Evolutionary conservation across 1,140 invertebrate genomes (phyloP).

Genomic region (Oedothorax gibbosus): DNA sequence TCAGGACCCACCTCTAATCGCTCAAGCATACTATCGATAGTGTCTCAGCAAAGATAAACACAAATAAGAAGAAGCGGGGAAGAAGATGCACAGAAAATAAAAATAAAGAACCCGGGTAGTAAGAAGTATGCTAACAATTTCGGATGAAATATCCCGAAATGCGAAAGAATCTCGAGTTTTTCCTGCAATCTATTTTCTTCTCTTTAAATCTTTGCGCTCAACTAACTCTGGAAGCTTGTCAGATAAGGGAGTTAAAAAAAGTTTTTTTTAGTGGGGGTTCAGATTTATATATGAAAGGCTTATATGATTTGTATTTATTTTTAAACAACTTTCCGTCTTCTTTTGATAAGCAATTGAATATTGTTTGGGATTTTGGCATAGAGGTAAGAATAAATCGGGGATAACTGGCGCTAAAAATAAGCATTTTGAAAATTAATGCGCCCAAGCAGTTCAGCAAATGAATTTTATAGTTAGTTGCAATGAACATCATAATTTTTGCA

Average conservation of each 20-base stretch:
- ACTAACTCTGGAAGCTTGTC: constrained; percentile 24
- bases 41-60: constrained; percentile 6
- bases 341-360: constrained; percentile 26
- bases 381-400: too few relatives aligned
- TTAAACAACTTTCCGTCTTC: not conserved
- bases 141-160: constrained; percentile 22
- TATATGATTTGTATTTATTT: constrained; percentile 28
- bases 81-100: constrained; percentile 16
- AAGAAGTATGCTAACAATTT: constrained; percentile 37
- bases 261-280: not conserved
- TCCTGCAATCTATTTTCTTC: constrained; percentile 37
- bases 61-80: not conserved
- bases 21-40: constrained; percentile 21
- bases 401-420: too few relatives aligned
- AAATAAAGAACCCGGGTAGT: not conserved
- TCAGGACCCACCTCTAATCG: constrained; percentile 11
- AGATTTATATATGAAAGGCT: constrained; percentile 4
- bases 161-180: constrained; percentile 24
- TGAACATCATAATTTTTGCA: too few relatives aligned
- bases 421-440: too few relatives aligned
- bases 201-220: constrained; percentile 39
- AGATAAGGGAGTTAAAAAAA: constrained; percentile 20
- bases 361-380: not conserved
- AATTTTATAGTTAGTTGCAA: too few relatives aligned
- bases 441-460: too few relatives aligned